These are phyloP conservation scores for Sinocyclocheilus anshuiensis DNA, from an alignment of 2,113 vertebrate genomes.

Conservation along the genomic window DNA sequence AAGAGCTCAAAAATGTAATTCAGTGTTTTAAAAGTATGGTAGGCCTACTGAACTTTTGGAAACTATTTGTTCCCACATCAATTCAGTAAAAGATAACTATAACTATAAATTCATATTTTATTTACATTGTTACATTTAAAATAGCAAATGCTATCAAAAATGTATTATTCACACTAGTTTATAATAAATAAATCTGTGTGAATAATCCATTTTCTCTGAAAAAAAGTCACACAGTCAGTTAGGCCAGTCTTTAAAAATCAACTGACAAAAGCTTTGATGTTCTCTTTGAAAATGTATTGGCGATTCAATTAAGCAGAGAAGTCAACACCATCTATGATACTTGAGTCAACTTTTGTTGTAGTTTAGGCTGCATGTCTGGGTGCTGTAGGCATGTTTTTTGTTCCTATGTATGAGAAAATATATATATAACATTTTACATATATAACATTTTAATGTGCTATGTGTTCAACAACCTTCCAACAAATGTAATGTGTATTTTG, in stretches of 20 bases:
- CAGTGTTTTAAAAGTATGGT: not conserved
- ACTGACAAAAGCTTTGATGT: not conserved
- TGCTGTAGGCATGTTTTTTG: not conserved
- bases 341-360: not conserved
- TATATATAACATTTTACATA: too few species aligned
- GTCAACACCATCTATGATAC: too few species aligned
- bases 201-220: not conserved
- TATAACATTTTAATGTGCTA: not conserved
- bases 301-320: not conserved
- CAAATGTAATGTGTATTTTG: not conserved
- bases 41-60: not conserved
- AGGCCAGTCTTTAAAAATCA: not conserved
- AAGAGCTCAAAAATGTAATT: not conserved
- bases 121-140: not conserved
- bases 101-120: not conserved
- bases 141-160: not conserved
- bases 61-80: not conserved
- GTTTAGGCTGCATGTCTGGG: not conserved
- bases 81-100: not conserved
- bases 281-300: slow-evolving; percentile 8
- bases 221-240: not conserved
- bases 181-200: not conserved
- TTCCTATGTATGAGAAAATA: not conserved
- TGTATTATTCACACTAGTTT: not conserved
- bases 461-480: not conserved